These are phyloP conservation scores for Rhizomys pruinosus DNA, from an alignment of 2,113 vertebrate genomes.

Conservation along the genomic window DNA sequence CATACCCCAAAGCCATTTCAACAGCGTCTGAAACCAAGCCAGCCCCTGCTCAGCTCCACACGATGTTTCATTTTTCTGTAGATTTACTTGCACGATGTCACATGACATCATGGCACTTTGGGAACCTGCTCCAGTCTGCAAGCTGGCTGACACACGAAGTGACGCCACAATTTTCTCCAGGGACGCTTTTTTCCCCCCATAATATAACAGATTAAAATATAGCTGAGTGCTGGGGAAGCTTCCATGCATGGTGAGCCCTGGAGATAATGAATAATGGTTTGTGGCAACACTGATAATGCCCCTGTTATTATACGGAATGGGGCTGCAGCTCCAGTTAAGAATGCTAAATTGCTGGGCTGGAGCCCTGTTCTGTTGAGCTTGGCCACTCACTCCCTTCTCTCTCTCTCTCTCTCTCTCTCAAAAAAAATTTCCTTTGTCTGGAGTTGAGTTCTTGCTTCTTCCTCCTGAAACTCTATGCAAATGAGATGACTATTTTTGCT, in stretches of 20 bases:
- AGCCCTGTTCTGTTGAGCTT: fast-evolving
- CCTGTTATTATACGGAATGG: conserved; percentile 44
- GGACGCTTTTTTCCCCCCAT: conserved; percentile 51
- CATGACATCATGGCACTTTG: conserved; percentile 71
- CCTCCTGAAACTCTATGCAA: background rate
- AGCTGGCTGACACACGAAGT: conserved; percentile 64
- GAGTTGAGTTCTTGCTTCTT: background rate
- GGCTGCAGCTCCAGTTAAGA: conserved; percentile 43
- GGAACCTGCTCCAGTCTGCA: conserved; percentile 53
- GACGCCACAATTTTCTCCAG: conserved; percentile 68
- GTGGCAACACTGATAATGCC: conserved; percentile 65
- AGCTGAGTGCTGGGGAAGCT: conserved; percentile 68
- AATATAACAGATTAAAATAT: conserved; percentile 81
- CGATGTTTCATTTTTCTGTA: conserved; percentile 75
- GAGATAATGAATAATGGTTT: conserved; percentile 63
- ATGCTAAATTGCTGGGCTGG: background rate
- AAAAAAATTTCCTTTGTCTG: conserved; percentile 46
- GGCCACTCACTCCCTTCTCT: background rate
- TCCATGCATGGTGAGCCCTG: background rate
- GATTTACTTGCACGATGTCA: conserved; percentile 76
- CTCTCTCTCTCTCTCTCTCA: too few species aligned
- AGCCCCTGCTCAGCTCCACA: conserved; percentile 25
- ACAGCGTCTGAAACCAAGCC: background rate
- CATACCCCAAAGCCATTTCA: background rate
- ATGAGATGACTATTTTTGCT: conserved; percentile 37